A percentile compares a stretch with the other conserved stretches of the same genome.
phyloP scores from a whole-genome alignment of 2,888 invertebrate genomes.

The Cerceris rybyensis region DNA sequence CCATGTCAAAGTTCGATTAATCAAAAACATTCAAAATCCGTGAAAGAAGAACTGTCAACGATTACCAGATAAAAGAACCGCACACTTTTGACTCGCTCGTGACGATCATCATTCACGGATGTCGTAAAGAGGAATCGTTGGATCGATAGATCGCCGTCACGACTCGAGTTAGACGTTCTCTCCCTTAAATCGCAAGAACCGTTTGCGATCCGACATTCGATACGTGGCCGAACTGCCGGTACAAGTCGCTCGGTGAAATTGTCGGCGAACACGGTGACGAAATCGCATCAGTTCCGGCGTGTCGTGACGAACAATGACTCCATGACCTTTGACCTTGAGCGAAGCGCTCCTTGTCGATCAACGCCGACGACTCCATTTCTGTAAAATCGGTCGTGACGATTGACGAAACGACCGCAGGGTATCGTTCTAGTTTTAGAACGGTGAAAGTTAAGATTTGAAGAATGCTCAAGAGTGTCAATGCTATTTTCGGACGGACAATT shows the following conservation, averaged over 20 bases:
- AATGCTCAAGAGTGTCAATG: too few relatives aligned
- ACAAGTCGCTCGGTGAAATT: conserved; percentile 49
- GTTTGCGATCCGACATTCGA: conserved; percentile 26
- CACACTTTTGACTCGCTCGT: conserved; percentile 24
- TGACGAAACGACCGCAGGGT: neutral
- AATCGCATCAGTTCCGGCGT: conserved; percentile 49
- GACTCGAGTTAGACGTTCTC: conserved; percentile 48
- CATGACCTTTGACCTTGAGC: conserved; percentile 53
- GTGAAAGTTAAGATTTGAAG: too few relatives aligned
- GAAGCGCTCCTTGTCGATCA: conserved; percentile 24
- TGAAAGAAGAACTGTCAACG: neutral
- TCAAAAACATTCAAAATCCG: too few relatives aligned
- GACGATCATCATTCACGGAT: conserved; percentile 4
- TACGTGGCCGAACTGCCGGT: conserved; percentile 10
- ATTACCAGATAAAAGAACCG: neutral
- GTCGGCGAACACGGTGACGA: conserved; percentile 51
- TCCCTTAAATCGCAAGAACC: conserved; percentile 37
- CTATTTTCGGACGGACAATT: too few relatives aligned
- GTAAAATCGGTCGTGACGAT: neutral
- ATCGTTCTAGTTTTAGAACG: neutral
- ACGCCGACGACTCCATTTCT: conserved; percentile 24
- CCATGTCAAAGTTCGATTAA: too few relatives aligned
- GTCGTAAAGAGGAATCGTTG: conserved; percentile 46
- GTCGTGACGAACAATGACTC: conserved; percentile 57
- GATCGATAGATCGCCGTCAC: conserved; percentile 55